Evolutionary conservation across 2,888 invertebrate species (phyloP).

Genomic region (Lasioglossum zephyrum): DNA sequence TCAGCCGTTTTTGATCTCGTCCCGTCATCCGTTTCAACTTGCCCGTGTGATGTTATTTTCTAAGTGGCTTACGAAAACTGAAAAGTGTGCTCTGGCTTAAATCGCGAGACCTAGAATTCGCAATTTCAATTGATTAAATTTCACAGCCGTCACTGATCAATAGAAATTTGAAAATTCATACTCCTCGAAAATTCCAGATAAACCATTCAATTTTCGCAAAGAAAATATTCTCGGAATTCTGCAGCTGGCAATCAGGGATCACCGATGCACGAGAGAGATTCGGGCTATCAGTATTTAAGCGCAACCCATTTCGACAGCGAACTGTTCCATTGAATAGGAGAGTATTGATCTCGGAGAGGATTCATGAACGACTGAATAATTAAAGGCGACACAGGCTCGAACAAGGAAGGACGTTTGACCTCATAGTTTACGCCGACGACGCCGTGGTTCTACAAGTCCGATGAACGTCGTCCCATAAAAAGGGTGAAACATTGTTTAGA

Average conservation of each 20-base stretch:
- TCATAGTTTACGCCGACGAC: not conserved
- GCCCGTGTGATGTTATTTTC: not conserved
- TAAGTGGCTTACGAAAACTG: not conserved
- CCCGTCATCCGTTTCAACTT: not conserved
- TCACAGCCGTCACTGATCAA: not conserved
- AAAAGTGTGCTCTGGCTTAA: not conserved
- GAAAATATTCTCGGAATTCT: not conserved
- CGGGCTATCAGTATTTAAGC: not conserved
- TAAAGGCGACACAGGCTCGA: constrained; percentile 1
- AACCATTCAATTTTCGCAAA: not conserved
- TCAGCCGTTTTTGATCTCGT: constrained; percentile 3
- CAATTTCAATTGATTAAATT: not conserved
- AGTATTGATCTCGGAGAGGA: constrained; percentile 1
- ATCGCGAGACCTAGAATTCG: not conserved
- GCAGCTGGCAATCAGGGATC: not conserved
- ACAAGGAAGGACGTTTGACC: not conserved
- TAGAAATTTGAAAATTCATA: not conserved
- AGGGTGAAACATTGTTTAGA: constrained; percentile 12
- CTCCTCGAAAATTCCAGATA: not conserved
- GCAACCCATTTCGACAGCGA: not conserved
- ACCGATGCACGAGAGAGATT: not conserved
- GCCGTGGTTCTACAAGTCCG: not conserved
- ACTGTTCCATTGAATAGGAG: not conserved
- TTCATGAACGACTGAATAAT: not conserved
- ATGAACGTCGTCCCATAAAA: not conserved